Conservation (phyloP, 2,797 vertebrate genomes). For the Betta splendens region DNA sequence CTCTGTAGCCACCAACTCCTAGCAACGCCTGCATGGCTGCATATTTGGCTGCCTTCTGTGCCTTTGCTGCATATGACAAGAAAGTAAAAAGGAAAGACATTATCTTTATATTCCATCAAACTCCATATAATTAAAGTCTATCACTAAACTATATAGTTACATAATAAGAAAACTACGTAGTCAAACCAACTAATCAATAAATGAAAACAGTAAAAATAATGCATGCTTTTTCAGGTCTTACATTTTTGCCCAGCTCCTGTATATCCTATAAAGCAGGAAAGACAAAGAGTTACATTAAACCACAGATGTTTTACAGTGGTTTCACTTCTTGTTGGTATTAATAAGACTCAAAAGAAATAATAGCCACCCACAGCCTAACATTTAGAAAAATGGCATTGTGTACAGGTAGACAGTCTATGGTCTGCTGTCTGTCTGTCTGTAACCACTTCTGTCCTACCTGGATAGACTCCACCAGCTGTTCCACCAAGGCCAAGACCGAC, state of each 20-base stretch:
- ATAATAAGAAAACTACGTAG: too few relatives aligned
- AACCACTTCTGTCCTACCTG: conserved; percentile 60
- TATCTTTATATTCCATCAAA: not conserved
- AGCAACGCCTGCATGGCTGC: conserved; percentile 79
- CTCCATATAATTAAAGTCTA: not conserved
- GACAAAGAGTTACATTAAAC: conserved; percentile 35
- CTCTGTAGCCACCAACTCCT: conserved; percentile 78
- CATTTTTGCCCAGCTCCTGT: conserved; percentile 75
- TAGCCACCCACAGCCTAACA: not conserved
- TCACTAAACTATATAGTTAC: not conserved
- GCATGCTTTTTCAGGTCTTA: conserved; percentile 54
- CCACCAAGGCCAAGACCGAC: conserved; percentile 67
- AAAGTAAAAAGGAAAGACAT: conserved; percentile 19
- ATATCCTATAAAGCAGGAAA: conserved; percentile 64
- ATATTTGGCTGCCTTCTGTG: conserved; percentile 81
- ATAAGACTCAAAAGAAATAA: conserved; percentile 16
- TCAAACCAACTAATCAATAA: too few relatives aligned
- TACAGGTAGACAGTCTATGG: too few relatives aligned
- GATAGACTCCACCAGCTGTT: conserved; percentile 58
- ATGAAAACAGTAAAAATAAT: conserved; percentile 2
- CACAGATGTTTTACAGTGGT: conserved; percentile 23
- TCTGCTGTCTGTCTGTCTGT: too few relatives aligned
- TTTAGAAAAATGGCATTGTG: conserved; percentile 2
- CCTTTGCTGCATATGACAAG: conserved; percentile 66
- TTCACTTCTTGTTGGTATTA: not conserved